Base-by-base conservation (phyloP, 1,140 invertebrate species). In the Euborellia annulipes region DNA sequence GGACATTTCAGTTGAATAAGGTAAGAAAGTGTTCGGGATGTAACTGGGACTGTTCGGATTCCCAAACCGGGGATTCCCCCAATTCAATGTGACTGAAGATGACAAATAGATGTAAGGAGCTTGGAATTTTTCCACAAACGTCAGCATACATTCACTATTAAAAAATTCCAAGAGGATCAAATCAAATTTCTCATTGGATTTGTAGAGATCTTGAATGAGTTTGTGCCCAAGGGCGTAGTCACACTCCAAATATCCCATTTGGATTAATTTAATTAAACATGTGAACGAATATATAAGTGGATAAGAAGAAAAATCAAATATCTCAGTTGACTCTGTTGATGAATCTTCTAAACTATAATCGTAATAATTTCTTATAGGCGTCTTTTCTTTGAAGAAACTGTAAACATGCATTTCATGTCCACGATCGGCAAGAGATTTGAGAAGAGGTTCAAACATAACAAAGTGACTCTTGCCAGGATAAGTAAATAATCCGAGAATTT, bases 111-210 rank as follows among this genome's bases (percentile, higher is more conserved):
- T 57, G 1, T 71, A 63, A 0, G 78, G 76, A 1, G 52, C 68
- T 18, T 42, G 22, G 20, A 46, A 46, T 21, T 38, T 47, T 34
- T 54, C 44, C 0, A 58, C 55, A 20, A 81, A 56, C 6, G 65
- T 70, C 32, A 80, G 52, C 50, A 75, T 69, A 48, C 78, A 82
- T 40, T 82, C 75, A 2, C 68, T 72, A 38, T 70, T 73, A 51
- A 81, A 82, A 23, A 66, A 66, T 52, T 82, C 77, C 0, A 71
- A 66, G 4, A 82, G 54, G 1, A 82, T 55, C 2, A 81, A 19
- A 53, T 82, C 78, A 43, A 76, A 82, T 4, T 67, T 66, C 14
- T 69, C 58, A 41, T 58, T 55, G 21, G 52, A 58, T 11, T 27
- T 27, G 23, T 27, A 27, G 23, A 27, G 23, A 27, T 27, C 23